phyloP scores from a whole-genome alignment of 2,888 invertebrate genomes.

The Zaprionus bogoriensis region DNA sequence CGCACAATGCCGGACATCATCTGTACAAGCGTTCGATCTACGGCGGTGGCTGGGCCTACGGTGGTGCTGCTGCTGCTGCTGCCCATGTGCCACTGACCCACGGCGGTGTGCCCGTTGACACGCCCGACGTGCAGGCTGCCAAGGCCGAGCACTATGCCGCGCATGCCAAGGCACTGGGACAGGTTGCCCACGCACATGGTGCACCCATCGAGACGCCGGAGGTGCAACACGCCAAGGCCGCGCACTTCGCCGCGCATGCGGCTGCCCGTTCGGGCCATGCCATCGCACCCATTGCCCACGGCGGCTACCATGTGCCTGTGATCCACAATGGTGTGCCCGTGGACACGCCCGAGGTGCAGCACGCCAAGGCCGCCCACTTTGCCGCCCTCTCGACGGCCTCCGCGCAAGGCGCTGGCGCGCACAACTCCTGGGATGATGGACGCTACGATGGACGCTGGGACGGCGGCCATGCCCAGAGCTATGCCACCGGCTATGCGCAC shows the following conservation, averaged over 20 bases:
- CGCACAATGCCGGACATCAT: conserved; percentile 81
- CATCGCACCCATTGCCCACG: conserved; percentile 62
- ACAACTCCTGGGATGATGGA: conserved; percentile 71
- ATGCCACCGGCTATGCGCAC: conserved; percentile 77
- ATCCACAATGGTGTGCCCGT: conserved; percentile 84
- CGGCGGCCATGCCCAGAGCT: conserved; percentile 50
- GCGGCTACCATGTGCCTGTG: conserved; percentile 81
- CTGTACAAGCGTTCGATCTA: conserved; percentile 83
- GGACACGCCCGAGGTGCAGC: conserved; percentile 84
- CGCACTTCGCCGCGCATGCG: conserved; percentile 82
- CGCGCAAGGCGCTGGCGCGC: conserved; percentile 54
- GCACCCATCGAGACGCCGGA: conserved; percentile 83
- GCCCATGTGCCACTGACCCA: conserved; percentile 81
- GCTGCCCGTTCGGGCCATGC: conserved; percentile 80
- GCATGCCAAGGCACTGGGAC: conserved; percentile 80
- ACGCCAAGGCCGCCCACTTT: conserved; percentile 82
- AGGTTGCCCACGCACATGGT: conserved; percentile 75
- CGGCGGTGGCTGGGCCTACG: conserved; percentile 78
- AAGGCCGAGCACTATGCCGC: conserved; percentile 83
- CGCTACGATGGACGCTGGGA: conserved; percentile 74
- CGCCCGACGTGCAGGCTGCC: conserved; percentile 84
- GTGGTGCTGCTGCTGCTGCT: conserved; percentile 61
- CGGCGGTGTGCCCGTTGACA: conserved; percentile 84
- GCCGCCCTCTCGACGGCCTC: conserved; percentile 81
- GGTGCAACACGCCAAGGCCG: conserved; percentile 82